These are phyloP conservation scores for Leptodactylus fuscus DNA, from an alignment of 2,113 vertebrate species.

Conservation along the genomic window DNA sequence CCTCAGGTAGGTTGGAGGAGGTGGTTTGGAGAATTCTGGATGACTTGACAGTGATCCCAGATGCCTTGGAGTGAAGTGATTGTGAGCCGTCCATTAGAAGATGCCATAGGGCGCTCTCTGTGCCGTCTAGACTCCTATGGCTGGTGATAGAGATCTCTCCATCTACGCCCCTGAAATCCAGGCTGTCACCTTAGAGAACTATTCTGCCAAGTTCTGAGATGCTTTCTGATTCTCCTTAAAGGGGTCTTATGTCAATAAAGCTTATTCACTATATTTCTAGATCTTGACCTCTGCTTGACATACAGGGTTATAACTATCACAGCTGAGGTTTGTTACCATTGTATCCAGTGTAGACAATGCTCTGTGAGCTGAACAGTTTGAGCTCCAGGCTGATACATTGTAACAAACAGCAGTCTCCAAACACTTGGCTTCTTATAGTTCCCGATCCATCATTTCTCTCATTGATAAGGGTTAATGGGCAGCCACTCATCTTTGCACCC, in stretches of 20 bases:
- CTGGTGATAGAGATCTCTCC: slow-evolving; percentile 29
- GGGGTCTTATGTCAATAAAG: too few relatives aligned
- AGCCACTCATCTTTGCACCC: background rate
- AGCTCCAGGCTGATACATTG: background rate
- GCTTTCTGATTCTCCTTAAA: background rate
- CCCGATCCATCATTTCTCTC: background rate
- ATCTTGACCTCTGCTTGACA: too few relatives aligned
- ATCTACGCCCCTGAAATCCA: background rate
- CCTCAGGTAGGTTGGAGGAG: background rate
- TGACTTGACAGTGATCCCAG: background rate
- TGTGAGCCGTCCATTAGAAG: background rate
- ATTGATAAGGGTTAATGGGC: background rate
- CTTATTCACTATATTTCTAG: too few relatives aligned
- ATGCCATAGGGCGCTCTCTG: background rate
- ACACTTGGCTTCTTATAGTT: background rate
- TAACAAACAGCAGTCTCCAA: background rate
- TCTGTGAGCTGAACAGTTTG: too few relatives aligned
- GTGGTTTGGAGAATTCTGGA: background rate
- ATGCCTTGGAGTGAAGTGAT: slow-evolving; percentile 6
- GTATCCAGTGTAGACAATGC: too few relatives aligned
- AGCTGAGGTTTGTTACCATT: too few relatives aligned
- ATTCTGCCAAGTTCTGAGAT: too few relatives aligned
- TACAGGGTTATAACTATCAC: too few relatives aligned
- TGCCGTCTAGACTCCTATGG: slow-evolving; percentile 28
- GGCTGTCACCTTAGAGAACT: background rate